Percentiles rank a stretch among this genome's conserved stretches.
These are phyloP conservation scores for Dicyrtomina minuta DNA, from an alignment of 2,888 invertebrate genomes.

Conservation along the genomic window DNA sequence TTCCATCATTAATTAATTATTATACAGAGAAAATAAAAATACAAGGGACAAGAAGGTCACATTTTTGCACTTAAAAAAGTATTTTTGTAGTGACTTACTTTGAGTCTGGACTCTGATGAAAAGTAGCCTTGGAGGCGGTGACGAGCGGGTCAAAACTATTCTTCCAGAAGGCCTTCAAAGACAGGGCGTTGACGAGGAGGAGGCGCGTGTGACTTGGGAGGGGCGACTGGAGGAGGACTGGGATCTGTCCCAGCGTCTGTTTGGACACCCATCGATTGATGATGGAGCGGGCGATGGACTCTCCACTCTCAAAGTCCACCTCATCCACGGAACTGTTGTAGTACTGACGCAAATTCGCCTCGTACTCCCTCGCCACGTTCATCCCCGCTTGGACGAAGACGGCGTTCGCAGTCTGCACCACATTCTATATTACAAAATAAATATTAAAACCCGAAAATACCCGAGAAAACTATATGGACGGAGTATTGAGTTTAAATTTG, in stretches of 20 bases:
- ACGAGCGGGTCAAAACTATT: conserved; percentile 54
- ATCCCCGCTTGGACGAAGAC: conserved; percentile 51
- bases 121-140: conserved; percentile 54
- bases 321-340: conserved; percentile 54
- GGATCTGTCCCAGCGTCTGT: conserved; percentile 52
- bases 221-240: conserved; percentile 49
- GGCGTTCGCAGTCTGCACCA: conserved; percentile 50
- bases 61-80: background rate
- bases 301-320: conserved; percentile 53
- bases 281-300: conserved; percentile 44
- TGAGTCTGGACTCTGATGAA: conserved; percentile 51
- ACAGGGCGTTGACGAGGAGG: conserved; percentile 54
- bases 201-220: conserved; percentile 51
- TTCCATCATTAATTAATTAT: background rate
- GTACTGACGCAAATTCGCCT: conserved; percentile 52
- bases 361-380: conserved; percentile 48
- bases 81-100: conserved; percentile 36
- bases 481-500: no score
- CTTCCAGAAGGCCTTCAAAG: conserved; percentile 54
- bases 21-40: background rate
- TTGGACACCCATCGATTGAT: conserved; percentile 54
- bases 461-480: no score
- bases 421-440: no score
- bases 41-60: background rate
- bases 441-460: no score